These are phyloP conservation scores for Mesorhabditis sp. DNA, from an alignment of 2,888 invertebrate species.

Conservation along the genomic window DNA sequence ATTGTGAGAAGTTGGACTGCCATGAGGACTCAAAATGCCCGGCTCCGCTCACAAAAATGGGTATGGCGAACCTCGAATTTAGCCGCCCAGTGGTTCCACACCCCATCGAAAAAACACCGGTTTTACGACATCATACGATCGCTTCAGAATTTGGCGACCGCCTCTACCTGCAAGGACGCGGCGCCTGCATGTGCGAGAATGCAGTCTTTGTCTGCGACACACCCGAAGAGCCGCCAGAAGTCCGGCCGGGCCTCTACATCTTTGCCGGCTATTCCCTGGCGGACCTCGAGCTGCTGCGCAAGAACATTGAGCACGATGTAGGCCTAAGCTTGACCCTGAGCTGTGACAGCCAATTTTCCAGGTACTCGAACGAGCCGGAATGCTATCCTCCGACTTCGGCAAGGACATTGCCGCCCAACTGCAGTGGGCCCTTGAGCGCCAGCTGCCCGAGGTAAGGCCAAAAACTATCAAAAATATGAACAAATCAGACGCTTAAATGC, in stretches of 20 bases:
- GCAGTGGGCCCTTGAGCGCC: constrained; percentile 48
- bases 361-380: constrained; percentile 42
- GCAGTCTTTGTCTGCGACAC: constrained; percentile 50
- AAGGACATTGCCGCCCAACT: constrained; percentile 48
- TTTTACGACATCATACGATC: not conserved
- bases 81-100: not conserved
- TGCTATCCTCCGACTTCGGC: constrained; percentile 31
- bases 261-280: constrained; percentile 43
- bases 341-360: not conserved
- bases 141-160: constrained; percentile 49
- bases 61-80: constrained; percentile 13
- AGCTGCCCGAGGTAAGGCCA: constrained; percentile 31
- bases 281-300: constrained; percentile 41
- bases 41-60: constrained; percentile 42
- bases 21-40: constrained; percentile 37
- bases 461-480: not conserved
- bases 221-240: constrained; percentile 34
- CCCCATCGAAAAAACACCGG: not conserved
- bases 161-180: constrained; percentile 48
- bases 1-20: constrained; percentile 44
- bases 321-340: not conserved
- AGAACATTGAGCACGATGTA: constrained; percentile 37
- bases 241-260: constrained; percentile 43
- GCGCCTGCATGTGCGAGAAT: constrained; percentile 51
- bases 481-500: constrained; percentile 36